Conservation (phyloP, 2,797 vertebrate genomes). For the Spea hammondii region DNA sequence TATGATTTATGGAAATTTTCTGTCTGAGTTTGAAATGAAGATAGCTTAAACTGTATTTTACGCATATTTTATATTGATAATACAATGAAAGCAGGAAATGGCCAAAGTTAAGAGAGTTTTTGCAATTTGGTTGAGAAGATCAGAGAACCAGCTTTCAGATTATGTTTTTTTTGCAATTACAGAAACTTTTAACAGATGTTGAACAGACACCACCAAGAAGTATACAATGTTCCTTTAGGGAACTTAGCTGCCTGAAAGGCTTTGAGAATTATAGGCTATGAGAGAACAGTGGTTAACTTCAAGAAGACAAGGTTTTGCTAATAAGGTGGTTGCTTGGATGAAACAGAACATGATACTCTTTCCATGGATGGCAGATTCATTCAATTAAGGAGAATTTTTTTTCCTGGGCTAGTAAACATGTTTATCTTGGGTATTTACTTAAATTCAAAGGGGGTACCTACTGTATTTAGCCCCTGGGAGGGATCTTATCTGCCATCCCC, state of each 20-base stretch:
- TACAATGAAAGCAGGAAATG: too few relatives aligned
- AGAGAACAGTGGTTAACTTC: neutral
- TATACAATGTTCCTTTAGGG: neutral
- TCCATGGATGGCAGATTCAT: neutral
- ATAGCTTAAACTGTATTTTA: too few relatives aligned
- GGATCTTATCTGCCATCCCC: too few relatives aligned
- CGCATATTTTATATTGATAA: too few relatives aligned
- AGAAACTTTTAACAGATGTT: neutral
- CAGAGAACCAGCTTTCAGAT: neutral
- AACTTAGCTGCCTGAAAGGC: neutral
- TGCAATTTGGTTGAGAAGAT: neutral
- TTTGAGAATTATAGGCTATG: neutral
- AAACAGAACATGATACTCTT: neutral
- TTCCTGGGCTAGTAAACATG: neutral
- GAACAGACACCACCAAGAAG: neutral
- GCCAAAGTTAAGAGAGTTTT: neutral
- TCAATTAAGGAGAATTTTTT: neutral
- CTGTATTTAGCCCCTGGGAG: too few relatives aligned
- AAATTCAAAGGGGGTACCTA: too few relatives aligned
- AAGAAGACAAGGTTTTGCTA: neutral
- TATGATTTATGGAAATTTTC: too few relatives aligned
- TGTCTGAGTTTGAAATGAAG: too few relatives aligned
- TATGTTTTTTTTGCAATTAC: neutral
- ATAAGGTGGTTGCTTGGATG: neutral
- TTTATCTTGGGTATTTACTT: too few relatives aligned